These are phyloP conservation scores for Geococcyx californianus DNA, from an alignment of 2,113 vertebrate species.

Conservation along the genomic window DNA sequence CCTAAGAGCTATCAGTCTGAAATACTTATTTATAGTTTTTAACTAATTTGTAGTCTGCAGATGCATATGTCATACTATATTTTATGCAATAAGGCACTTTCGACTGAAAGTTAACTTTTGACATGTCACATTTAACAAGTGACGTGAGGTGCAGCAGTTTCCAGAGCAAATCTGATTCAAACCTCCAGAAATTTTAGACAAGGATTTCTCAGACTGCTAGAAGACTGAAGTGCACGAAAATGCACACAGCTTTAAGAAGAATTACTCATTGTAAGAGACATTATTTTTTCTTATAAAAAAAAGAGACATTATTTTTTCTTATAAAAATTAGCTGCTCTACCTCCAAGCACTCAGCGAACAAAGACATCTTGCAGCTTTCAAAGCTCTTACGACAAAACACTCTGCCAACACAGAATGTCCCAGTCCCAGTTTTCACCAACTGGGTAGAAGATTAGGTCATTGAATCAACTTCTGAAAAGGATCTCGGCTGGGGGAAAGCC, in stretches of 20 bases:
- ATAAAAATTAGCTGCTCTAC: background rate
- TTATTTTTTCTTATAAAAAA: background rate
- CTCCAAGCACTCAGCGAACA: background rate
- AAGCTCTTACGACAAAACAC: background rate
- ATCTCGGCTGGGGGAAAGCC: background rate
- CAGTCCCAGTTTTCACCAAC: background rate
- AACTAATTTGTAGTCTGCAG: constrained; percentile 10
- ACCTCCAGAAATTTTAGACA: background rate
- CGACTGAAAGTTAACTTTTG: background rate
- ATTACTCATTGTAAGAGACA: background rate
- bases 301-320: background rate
- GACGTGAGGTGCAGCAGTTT: background rate
- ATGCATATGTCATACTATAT: background rate
- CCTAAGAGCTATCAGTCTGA: background rate
- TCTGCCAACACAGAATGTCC: background rate
- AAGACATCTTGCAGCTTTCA: background rate
- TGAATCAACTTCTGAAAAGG: background rate
- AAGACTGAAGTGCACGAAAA: background rate
- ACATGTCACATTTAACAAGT: no score
- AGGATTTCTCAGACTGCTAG: background rate
- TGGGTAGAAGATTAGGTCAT: background rate
- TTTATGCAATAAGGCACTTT: background rate
- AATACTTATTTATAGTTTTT: constrained; percentile 24
- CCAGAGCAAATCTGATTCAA: background rate
- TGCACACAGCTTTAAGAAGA: background rate